These are phyloP conservation scores for Phortica magna DNA, from an alignment of 2,888 invertebrate genomes.

Conservation along the genomic window DNA sequence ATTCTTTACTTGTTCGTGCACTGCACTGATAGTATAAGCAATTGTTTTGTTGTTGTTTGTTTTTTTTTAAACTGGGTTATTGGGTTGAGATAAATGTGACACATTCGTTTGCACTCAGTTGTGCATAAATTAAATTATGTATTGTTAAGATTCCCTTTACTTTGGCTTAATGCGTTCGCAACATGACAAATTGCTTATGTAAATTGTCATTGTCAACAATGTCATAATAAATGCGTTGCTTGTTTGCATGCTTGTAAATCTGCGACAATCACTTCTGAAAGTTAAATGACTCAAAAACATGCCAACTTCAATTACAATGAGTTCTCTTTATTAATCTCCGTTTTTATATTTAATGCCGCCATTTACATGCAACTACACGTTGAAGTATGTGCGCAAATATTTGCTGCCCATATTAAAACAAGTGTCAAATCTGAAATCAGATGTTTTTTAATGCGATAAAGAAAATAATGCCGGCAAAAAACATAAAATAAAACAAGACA, in stretches of 20 bases:
- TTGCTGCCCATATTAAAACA: constrained; percentile 14
- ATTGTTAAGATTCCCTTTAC: constrained; percentile 19
- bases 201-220: too few relatives aligned
- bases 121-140: constrained; percentile 53
- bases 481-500: constrained; percentile 43
- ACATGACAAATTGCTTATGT: background rate
- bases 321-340: too few relatives aligned
- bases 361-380: constrained; percentile 29
- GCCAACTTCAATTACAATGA: too few relatives aligned
- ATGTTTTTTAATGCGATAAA: constrained; percentile 25
- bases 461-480: constrained; percentile 49
- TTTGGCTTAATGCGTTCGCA: background rate
- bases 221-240: too few relatives aligned
- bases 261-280: background rate
- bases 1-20: constrained; percentile 3
- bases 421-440: background rate
- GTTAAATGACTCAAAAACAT: constrained; percentile 18
- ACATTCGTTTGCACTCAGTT: constrained; percentile 32
- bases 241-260: too few relatives aligned
- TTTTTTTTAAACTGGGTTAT: constrained; percentile 46
- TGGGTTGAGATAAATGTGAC: constrained; percentile 42
- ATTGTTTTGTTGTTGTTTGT: constrained; percentile 44
- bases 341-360: too few relatives aligned
- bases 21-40: background rate
- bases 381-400: constrained; percentile 19